These are phyloP conservation scores for Passerina amoena DNA, from an alignment of 2,113 vertebrate species.

Conservation along the genomic window DNA sequence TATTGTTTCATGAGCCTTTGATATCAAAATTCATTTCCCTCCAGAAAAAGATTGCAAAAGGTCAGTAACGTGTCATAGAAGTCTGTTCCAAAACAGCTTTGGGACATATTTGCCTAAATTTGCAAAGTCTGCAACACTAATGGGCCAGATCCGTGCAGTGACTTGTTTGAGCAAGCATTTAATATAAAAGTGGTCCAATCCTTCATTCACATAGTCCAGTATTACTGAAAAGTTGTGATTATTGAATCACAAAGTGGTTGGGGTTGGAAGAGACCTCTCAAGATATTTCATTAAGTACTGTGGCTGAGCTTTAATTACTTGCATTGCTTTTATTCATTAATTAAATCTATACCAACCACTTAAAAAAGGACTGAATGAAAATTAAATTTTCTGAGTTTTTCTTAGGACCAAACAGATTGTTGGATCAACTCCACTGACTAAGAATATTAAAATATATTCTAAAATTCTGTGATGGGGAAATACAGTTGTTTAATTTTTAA, in stretches of 20 bases:
- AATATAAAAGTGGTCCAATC: background rate
- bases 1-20: conserved; percentile 66
- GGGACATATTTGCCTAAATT: background rate
- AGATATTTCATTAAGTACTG: background rate
- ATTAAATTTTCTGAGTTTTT: background rate
- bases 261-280: background rate
- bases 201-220: background rate
- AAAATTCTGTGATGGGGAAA: conserved; percentile 55
- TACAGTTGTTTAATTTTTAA: conserved; percentile 41
- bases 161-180: background rate
- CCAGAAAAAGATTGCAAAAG: conserved; percentile 59
- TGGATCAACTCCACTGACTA: conserved; percentile 28
- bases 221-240: background rate
- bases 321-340: background rate
- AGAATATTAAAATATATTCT: conserved; percentile 64
- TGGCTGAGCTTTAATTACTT: background rate
- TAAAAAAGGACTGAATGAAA: background rate
- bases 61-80: conserved; percentile 48
- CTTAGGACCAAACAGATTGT: background rate
- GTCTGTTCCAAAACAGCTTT: background rate
- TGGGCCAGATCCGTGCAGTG: background rate
- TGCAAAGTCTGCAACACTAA: background rate
- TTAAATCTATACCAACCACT: background rate
- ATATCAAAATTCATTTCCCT: conserved; percentile 60
- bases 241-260: background rate